phyloP scores from a whole-genome alignment of 2,888 invertebrate genomes.

The Eurytoma californica region DNA sequence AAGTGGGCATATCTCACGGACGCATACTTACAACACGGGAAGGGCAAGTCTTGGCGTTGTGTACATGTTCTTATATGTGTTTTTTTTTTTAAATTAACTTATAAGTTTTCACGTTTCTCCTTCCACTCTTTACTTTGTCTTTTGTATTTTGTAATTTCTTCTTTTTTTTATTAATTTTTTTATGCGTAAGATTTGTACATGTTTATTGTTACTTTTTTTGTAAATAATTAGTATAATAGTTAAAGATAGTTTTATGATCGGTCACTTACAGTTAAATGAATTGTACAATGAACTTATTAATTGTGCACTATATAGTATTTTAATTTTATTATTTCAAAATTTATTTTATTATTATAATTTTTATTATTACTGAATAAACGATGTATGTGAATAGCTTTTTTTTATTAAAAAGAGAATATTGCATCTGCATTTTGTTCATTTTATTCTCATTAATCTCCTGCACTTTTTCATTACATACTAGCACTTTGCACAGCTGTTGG shows the following conservation, averaged over 20 bases:
- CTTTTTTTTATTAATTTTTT: conserved; percentile 16
- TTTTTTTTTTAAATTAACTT: conserved; percentile 41
- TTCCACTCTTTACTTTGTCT: conserved; percentile 24
- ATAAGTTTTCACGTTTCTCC: conserved; percentile 54
- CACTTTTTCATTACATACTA: conserved; percentile 47
- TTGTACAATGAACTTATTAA: conserved; percentile 30
- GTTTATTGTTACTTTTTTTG: conserved; percentile 61
- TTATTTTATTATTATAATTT: conserved; percentile 35
- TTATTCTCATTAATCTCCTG: conserved; percentile 54
- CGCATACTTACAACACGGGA: conserved; percentile 71
- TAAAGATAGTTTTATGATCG: conserved; percentile 12
- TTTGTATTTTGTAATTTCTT: conserved; percentile 3
- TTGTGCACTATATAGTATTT: conserved; percentile 39
- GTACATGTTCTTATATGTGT: conserved; percentile 63
- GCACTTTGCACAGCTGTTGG: conserved; percentile 44
- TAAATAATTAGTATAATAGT: conserved; percentile 43
- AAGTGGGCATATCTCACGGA: conserved; percentile 56
- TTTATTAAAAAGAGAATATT: conserved; percentile 53
- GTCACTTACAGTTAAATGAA: conserved; percentile 27
- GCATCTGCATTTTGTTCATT: conserved; percentile 56
- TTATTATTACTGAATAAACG: conserved; percentile 64
- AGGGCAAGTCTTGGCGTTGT: conserved; percentile 63
- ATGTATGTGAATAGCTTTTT: conserved; percentile 57
- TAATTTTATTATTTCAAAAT: conserved; percentile 28
- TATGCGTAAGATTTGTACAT: conserved; percentile 49